Percentiles rank a stretch among this genome's conserved stretches.
phyloP scores from a whole-genome alignment of 2,888 invertebrate species.

The Euproctis similis region DNA sequence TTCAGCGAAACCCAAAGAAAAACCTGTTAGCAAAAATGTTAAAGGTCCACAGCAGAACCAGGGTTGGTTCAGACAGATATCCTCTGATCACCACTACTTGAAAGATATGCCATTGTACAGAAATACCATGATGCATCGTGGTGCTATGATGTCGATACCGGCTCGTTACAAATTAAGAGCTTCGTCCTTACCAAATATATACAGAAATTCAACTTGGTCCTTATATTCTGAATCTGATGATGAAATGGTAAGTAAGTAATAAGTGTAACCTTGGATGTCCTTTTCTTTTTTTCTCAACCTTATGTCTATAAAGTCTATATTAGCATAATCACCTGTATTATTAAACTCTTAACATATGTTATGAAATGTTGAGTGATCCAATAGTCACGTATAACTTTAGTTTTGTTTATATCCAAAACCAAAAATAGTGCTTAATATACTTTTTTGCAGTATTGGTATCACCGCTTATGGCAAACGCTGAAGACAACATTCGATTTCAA shows the following conservation, averaged over 20 bases:
- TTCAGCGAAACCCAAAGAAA: slow-evolving; percentile 16
- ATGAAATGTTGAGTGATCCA: too few species aligned
- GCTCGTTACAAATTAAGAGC: slow-evolving; percentile 84
- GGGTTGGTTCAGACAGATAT: slow-evolving; percentile 68
- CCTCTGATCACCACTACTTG: slow-evolving; percentile 79
- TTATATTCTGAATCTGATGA: slow-evolving; percentile 75
- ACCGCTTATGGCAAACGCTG: slow-evolving; percentile 78
- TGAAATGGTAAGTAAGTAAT: slow-evolving; percentile 83
- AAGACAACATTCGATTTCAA: slow-evolving; percentile 86
- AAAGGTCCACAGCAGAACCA: slow-evolving; percentile 19
- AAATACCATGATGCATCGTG: slow-evolving; percentile 88
- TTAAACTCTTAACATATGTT: too few species aligned
- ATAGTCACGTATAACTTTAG: not conserved
- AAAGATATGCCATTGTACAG: slow-evolving; percentile 82
- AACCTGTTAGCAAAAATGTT: slow-evolving; percentile 9
- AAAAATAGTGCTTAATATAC: not conserved
- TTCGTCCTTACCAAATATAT: slow-evolving; percentile 93
- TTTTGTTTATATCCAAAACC: not conserved
- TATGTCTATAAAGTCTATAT: too few species aligned
- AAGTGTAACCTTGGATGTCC: too few species aligned
- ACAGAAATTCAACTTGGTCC: slow-evolving; percentile 87
- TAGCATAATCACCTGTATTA: too few species aligned
- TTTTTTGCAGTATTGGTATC: slow-evolving; percentile 80
- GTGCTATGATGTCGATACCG: slow-evolving; percentile 87
- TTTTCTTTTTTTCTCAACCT: too few species aligned